Base-by-base conservation (phyloP, 2,888 invertebrate species). In the Blastobasis adustella region DNA sequence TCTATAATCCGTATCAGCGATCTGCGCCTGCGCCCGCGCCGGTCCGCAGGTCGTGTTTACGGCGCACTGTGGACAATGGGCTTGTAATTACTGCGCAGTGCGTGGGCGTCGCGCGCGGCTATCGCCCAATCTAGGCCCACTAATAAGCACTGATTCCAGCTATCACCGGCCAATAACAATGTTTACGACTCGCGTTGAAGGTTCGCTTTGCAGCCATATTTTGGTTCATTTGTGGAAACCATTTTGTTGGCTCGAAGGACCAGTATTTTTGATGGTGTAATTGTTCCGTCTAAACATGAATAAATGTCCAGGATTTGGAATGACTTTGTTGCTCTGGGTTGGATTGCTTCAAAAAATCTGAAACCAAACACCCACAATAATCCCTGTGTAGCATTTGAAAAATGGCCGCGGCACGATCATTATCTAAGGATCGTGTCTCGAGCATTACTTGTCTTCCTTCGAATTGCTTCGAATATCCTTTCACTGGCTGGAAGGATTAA, bases 361-460 rank as follows among this genome's bases (percentile, higher is more conserved):
- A 1, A 23, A 23, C 23, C 23, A 23, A 23, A 23, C 23, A 3
- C 23, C 23, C 23, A 23, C 23, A 23, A 23, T 23, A 23, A 23
- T 23, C 23, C 23, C 23, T 23, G 23, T 1, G 23, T 23, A 23
- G 23, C 23, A 10, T 45, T 45, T 7, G 8, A 9, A 46, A 40
- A 47, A 40, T 46, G 37, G 23, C 47, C 8, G 49, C 49, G 48
- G 49, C 53, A 53, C 53, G 54, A 49, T 36, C 44, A 47, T 23
- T 38, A 36, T 42, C 41, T 45, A 46, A 38, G 37, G 53, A 49
- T 72, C 73, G 71, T 75, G 76, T 66, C 72, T 70, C 65, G 63
- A 65, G 64, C 60, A 73, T 71, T 72, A 70, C 50, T 7, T 8
- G 9, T 38, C 38, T 10, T 37, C 10, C 23, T 23, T 23, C 23